A percentile compares a stretch with the other conserved stretches of the same genome.
phyloP scores from a whole-genome alignment of 2,113 vertebrate genomes.

The Vulpes lagopus region DNA sequence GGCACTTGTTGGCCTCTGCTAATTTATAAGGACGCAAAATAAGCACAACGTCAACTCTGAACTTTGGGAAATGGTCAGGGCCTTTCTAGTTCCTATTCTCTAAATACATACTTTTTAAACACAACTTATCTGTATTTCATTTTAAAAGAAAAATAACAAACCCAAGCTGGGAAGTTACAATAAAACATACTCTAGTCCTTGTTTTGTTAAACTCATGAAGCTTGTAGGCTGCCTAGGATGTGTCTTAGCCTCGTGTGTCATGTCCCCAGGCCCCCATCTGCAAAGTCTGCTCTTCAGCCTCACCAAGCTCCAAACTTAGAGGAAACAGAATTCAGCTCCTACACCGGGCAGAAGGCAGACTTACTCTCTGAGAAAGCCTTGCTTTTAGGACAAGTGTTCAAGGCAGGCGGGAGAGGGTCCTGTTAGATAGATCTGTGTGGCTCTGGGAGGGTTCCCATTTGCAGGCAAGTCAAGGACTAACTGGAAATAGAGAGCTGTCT shows the following conservation, averaged over 20 bases:
- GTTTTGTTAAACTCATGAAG: neutral
- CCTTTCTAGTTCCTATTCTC: neutral
- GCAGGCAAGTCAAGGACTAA: neutral
- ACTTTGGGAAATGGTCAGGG: neutral
- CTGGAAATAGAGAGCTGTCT: neutral
- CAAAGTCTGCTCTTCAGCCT: neutral
- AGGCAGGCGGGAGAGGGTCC: neutral
- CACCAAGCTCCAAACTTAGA: neutral
- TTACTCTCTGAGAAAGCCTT: neutral
- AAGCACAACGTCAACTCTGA: neutral
- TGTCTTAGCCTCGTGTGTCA: neutral
- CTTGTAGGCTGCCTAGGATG: neutral
- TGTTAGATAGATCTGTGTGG: neutral
- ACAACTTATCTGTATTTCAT: neutral
- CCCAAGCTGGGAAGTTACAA: neutral
- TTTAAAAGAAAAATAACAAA: conserved; percentile 8
- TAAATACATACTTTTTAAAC: conserved; percentile 9
- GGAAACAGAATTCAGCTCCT: neutral
- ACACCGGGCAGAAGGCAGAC: neutral
- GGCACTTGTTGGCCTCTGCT: neutral
- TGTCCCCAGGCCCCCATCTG: neutral
- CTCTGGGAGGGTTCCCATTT: neutral
- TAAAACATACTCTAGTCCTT: neutral
- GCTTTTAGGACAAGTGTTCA: neutral
- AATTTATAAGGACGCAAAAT: neutral